These are phyloP conservation scores for Esox masquinongy DNA, from an alignment of 2,797 vertebrate species.

Conservation along the genomic window DNA sequence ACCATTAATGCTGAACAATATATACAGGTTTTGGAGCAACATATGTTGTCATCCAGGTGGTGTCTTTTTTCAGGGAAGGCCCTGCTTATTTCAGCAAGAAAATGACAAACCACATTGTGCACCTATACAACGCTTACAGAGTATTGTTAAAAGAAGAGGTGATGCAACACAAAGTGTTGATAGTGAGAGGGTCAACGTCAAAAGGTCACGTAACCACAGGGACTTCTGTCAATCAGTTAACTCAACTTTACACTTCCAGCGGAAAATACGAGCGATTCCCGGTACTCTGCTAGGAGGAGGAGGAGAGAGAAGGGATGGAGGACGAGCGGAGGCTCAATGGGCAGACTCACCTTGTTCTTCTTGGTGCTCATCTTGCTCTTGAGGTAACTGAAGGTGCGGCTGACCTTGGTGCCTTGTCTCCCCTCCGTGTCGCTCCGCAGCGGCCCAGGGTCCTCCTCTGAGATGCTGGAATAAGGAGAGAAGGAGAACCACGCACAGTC, in stretches of 20 bases:
- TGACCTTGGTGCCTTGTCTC: constrained; percentile 86
- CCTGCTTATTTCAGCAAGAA: no score
- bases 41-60: no score
- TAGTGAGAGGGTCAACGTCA: background rate
- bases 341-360: constrained; percentile 83
- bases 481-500: background rate
- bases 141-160: no score
- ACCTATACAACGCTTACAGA: no score
- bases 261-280: background rate
- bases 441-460: constrained; percentile 82
- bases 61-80: no score
- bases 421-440: constrained; percentile 76
- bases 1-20: no score
- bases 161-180: background rate
- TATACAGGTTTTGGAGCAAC: no score
- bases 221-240: no score
- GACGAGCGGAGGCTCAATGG: background rate
- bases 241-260: background rate
- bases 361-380: constrained; percentile 91
- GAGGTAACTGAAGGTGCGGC: constrained; percentile 94
- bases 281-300: background rate
- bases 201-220: no score
- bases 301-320: background rate
- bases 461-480: constrained; percentile 73
- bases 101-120: no score